These are phyloP conservation scores for Brachypodius melanocephalos DNA, from an alignment of 2,113 vertebrate genomes.

Conservation along the genomic window DNA sequence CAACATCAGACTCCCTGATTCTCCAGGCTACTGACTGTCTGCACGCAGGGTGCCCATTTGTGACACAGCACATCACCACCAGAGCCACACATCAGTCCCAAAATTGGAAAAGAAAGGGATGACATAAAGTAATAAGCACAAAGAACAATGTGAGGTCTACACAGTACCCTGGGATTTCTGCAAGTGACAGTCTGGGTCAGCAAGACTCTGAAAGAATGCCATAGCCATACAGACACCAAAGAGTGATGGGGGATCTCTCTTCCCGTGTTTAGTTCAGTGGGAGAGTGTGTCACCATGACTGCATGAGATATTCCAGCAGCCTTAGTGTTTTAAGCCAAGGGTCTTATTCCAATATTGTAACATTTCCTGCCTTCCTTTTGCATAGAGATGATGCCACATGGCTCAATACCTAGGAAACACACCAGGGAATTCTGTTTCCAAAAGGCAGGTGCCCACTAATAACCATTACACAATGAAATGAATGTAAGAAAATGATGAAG, in stretches of 20 bases:
- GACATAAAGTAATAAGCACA: constrained; percentile 20
- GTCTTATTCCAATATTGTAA: not conserved
- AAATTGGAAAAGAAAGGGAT: constrained; percentile 13
- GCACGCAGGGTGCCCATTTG: not conserved
- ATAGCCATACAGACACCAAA: not conserved
- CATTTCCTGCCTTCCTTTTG: not conserved
- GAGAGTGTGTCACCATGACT: not conserved
- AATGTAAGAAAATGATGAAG: not conserved
- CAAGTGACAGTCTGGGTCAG: not conserved
- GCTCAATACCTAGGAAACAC: not conserved
- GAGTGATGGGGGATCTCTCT: not conserved
- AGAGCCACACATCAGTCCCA: not conserved
- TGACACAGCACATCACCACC: not conserved
- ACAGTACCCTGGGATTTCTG: not conserved
- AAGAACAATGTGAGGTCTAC: not conserved
- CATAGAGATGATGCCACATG: not conserved
- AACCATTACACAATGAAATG: not conserved
- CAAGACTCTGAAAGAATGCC: not conserved
- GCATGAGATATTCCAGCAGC: not conserved
- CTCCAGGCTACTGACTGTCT: not conserved
- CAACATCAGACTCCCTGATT: not conserved
- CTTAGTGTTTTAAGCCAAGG: not conserved
- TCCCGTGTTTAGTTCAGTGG: not conserved
- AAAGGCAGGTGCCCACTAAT: not conserved
- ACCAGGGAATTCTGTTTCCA: not conserved